A percentile compares a stretch with the other conserved stretches of the same genome.
These are phyloP conservation scores for Temnothorax unifasciatus DNA, from an alignment of 2,888 invertebrate genomes.

Conservation along the genomic window DNA sequence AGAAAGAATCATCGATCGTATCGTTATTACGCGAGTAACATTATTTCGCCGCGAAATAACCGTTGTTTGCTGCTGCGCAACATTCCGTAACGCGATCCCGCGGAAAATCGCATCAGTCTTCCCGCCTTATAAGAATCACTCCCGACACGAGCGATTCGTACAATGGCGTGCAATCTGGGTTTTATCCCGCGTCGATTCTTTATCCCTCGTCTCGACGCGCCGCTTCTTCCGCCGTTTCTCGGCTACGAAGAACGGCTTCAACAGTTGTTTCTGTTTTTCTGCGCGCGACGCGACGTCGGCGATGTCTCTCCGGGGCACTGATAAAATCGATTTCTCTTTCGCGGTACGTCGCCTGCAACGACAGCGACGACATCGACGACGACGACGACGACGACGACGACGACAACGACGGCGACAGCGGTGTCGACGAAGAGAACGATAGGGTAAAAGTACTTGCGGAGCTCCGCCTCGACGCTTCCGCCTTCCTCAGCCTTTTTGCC, in stretches of 20 bases:
- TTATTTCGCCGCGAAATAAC: constrained; percentile 24
- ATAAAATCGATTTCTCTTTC: constrained; percentile 75
- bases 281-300: constrained; percentile 60
- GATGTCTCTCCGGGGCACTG: constrained; percentile 72
- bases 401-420: constrained; percentile 21
- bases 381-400: constrained; percentile 22
- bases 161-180: constrained; percentile 56
- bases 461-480: constrained; percentile 49
- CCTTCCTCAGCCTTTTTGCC: constrained; percentile 7
- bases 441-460: constrained; percentile 41
- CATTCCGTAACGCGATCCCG: constrained; percentile 23
- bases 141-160: constrained; percentile 53
- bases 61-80: not conserved
- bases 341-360: constrained; percentile 37
- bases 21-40: constrained; percentile 24
- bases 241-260: constrained; percentile 39
- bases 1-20: constrained; percentile 37
- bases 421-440: constrained; percentile 17
- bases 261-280: constrained; percentile 68
- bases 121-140: constrained; percentile 46
- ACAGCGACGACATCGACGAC: constrained; percentile 21
- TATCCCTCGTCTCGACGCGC: constrained; percentile 37
- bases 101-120: constrained; percentile 47
- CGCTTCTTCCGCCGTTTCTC: constrained; percentile 40
- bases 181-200: constrained; percentile 56